Conservation (phyloP, 2,888 invertebrate species). For the Microctonus hyperodae region DNA sequence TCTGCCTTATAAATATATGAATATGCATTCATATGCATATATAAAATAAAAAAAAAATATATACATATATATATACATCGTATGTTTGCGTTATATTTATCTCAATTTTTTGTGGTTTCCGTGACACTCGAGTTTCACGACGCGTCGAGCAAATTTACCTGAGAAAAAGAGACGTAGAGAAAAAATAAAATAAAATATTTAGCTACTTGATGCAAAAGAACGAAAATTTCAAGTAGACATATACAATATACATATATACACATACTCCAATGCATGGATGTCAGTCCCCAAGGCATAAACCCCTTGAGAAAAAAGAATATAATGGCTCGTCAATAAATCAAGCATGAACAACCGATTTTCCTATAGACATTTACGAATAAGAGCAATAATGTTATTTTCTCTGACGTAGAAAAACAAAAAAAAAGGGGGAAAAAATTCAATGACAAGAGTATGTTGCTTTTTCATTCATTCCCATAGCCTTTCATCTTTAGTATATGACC, state of each 20-base stretch:
- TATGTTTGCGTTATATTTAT: neutral
- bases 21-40: neutral
- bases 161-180: constrained; percentile 2
- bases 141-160: constrained; percentile 1
- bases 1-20: neutral
- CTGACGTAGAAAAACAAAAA: neutral
- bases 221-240: neutral
- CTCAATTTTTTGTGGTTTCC: neutral
- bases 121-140: neutral
- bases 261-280: too few relatives aligned
- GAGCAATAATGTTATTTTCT: neutral
- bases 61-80: neutral
- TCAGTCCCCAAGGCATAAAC: neutral
- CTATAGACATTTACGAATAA: neutral
- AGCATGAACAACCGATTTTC: neutral
- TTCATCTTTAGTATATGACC: neutral
- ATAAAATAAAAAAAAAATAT: too few relatives aligned
- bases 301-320: neutral
- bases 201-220: neutral
- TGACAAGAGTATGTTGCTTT: neutral
- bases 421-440: neutral
- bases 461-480: neutral
- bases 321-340: neutral
- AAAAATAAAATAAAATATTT: neutral
- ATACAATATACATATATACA: neutral